A percentile compares a stretch with the other conserved stretches of the same genome.
These are phyloP conservation scores for Pteronura brasiliensis DNA, from an alignment of 2,113 vertebrate species.

Conservation along the genomic window DNA sequence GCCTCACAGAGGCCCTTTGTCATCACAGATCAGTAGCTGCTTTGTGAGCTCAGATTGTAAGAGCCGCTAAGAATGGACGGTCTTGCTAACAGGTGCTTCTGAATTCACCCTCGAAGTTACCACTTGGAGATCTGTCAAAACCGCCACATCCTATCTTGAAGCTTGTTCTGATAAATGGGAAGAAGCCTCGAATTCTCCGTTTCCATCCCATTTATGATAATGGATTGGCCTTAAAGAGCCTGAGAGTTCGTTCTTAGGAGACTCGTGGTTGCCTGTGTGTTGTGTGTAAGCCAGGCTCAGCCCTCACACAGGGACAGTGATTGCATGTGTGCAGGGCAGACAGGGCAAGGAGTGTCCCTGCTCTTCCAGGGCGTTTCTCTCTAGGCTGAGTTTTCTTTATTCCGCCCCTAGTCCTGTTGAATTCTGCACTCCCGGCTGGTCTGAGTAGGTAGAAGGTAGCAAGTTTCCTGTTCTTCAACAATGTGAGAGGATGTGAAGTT, in stretches of 20 bases:
- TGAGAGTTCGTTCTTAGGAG: background rate
- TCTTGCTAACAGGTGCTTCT: background rate
- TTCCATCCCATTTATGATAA: background rate
- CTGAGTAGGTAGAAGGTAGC: background rate
- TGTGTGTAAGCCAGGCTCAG: background rate
- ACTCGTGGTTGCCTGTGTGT: background rate
- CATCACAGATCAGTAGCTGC: background rate
- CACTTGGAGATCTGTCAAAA: background rate
- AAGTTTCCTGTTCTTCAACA: background rate
- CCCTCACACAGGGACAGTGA: background rate
- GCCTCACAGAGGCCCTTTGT: constrained; percentile 53
- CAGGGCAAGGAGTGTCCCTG: too few relatives aligned
- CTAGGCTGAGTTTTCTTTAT: background rate
- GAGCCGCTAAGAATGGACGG: background rate
- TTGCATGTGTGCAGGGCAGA: fast-evolving
- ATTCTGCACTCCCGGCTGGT: background rate
- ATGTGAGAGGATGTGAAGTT: background rate
- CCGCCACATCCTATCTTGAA: background rate
- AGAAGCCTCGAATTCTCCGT: background rate
- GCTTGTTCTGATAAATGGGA: background rate
- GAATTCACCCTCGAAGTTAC: background rate
- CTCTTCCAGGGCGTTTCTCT: background rate
- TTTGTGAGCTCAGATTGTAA: constrained; percentile 10
- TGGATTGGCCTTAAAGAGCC: background rate
- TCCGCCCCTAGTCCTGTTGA: background rate